Evolutionary conservation across 2,888 invertebrate genomes (phyloP).

Genomic region (Trilocha varians): DNA sequence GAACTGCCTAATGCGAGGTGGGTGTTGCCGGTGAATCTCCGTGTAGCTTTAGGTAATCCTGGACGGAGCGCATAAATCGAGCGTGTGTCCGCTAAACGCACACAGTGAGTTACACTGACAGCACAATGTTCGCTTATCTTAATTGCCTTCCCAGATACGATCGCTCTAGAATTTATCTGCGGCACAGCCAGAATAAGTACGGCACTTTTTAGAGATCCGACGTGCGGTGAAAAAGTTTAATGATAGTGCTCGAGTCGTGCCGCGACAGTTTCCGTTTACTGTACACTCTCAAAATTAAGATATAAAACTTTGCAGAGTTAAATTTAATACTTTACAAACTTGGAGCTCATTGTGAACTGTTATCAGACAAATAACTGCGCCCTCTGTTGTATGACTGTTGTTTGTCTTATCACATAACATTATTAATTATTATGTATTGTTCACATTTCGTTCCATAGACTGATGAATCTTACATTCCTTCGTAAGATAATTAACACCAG

Average conservation of each 20-base stretch:
- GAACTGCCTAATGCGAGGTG: slow-evolving; percentile 5
- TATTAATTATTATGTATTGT: no score
- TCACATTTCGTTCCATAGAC: no score
- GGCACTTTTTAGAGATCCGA: slow-evolving; percentile 37
- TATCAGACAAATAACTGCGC: no score
- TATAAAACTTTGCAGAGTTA: no score
- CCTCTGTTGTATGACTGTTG: no score
- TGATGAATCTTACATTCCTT: no score
- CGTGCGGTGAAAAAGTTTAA: slow-evolving; percentile 43
- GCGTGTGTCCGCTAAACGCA: slow-evolving; percentile 44
- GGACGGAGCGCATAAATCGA: slow-evolving; percentile 41
- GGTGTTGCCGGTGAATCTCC: background rate
- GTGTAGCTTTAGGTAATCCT: slow-evolving; percentile 18
- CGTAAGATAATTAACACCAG: no score
- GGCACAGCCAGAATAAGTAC: slow-evolving; percentile 35
- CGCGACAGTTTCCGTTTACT: slow-evolving; percentile 18
- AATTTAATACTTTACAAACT: no score
- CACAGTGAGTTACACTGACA: slow-evolving; percentile 49
- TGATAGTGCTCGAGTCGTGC: slow-evolving; percentile 29
- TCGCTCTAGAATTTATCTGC: slow-evolving; percentile 56
- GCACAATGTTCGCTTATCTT: slow-evolving; percentile 62
- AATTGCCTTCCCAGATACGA: slow-evolving; percentile 62
- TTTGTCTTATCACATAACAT: no score
- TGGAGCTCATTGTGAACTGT: no score
- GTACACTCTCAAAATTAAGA: slow-evolving; percentile 22